phyloP scores from a whole-genome alignment of 2,113 vertebrate genomes.

The Istiophorus platypterus region DNA sequence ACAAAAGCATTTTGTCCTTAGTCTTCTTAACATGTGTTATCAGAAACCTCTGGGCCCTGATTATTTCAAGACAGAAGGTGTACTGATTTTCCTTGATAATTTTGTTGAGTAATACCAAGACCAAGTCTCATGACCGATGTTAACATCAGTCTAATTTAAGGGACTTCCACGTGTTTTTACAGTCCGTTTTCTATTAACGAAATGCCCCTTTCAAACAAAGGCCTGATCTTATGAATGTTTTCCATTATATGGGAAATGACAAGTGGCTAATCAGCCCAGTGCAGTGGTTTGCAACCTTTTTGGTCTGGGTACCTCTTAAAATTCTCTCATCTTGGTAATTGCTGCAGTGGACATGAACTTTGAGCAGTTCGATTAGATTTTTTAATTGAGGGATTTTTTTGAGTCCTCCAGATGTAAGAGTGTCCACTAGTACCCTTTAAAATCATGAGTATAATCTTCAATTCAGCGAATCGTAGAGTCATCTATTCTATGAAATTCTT shows the following conservation, averaged over 20 bases:
- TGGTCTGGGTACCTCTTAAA: background rate
- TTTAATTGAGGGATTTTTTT: too few relatives aligned
- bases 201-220: background rate
- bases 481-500: background rate
- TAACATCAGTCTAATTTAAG: background rate
- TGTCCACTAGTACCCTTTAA: background rate
- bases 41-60: background rate
- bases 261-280: background rate
- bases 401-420: too few relatives aligned
- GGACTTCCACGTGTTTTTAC: background rate
- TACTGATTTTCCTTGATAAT: too few relatives aligned
- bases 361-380: background rate
- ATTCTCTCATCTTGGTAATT: background rate
- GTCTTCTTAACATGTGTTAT: background rate
- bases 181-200: background rate
- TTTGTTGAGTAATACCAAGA: background rate
- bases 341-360: background rate
- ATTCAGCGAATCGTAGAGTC: background rate
- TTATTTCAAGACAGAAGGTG: conserved; percentile 1
- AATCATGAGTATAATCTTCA: background rate
- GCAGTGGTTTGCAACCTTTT: background rate
- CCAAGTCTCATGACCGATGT: background rate
- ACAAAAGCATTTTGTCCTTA: background rate
- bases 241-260: background rate
- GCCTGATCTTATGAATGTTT: background rate